A percentile compares a stretch with the other conserved stretches of the same genome.
phyloP scores from a whole-genome alignment of 1,140 invertebrate species.

The Cotesia typhae region DNA sequence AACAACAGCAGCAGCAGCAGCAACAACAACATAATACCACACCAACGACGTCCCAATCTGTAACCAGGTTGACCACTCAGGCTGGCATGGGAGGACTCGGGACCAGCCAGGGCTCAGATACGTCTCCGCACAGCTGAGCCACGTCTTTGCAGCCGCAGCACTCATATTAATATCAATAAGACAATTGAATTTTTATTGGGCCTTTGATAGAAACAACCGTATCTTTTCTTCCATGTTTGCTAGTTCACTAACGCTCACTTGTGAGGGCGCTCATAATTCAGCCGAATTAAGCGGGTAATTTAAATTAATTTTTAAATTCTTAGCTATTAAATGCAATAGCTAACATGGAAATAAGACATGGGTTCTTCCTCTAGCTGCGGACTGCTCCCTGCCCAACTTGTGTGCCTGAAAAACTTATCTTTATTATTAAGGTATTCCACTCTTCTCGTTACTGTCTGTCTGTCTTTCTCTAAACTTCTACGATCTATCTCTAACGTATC shows the following conservation, averaged over 20 bases:
- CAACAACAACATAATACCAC: slow-evolving; percentile 32
- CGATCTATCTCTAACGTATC: too few relatives aligned
- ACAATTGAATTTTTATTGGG: slow-evolving; percentile 1
- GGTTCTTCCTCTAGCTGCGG: slow-evolving; percentile 59
- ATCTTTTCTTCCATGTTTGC: background rate
- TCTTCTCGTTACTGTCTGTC: slow-evolving; percentile 14
- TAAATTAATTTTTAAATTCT: background rate
- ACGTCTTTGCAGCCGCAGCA: slow-evolving; percentile 66
- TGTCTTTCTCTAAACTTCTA: slow-evolving; percentile 7
- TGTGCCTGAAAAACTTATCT: slow-evolving; percentile 56
- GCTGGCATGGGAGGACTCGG: slow-evolving; percentile 59
- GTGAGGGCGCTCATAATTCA: too few relatives aligned
- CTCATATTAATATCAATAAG: slow-evolving; percentile 55
- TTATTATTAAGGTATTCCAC: slow-evolving; percentile 39
- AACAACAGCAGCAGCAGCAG: slow-evolving; percentile 52
- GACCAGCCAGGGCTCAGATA: slow-evolving; percentile 61
- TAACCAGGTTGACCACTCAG: slow-evolving; percentile 57
- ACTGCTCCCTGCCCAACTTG: slow-evolving; percentile 61
- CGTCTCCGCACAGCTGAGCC: slow-evolving; percentile 63
- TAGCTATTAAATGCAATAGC: background rate
- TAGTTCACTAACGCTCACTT: too few relatives aligned
- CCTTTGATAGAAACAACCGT: slow-evolving; percentile 11
- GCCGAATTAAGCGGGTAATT: background rate
- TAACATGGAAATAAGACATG: slow-evolving; percentile 26
- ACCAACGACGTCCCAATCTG: slow-evolving; percentile 53